Evolutionary conservation across 2,888 invertebrate genomes (phyloP), one percentile per base, ranked within the genome.

Genomic region (Latheticus oryzae): DNA sequence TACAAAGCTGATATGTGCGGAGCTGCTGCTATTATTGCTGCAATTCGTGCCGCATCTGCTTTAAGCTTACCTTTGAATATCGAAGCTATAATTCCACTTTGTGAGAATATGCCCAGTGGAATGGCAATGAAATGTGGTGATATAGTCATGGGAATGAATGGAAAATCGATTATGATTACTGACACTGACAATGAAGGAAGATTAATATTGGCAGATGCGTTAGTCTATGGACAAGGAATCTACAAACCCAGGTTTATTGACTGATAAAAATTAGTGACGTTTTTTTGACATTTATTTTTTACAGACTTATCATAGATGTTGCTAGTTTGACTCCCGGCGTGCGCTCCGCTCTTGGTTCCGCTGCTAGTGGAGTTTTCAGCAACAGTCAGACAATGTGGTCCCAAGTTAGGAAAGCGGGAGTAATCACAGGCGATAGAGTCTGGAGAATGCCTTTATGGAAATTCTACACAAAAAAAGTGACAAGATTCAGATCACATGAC

Each of bases 301-400:
- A n/a, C n/a, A n/a, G 81, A 24, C 78, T 87, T 11, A 82, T 90
- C 21, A 74, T 91, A 11, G 89, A 90, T 69, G 83, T 90, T 62
- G 89, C 88, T 13, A 89, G 89, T 17, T 79, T 90, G 40, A 89
- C 89, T 21, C 84, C 81, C 11, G 85, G 78, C 9, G 79, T 83
- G 26, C 72, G 76, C 35, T 77, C 81, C 12, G 83, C 84, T 5
- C 69, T 85, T 16, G 85, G 85, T 1, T 76, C 79, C 3, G 80
- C 78, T 2, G 83, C 83, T 1, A 74, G 81, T 28, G 86, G 83
- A 3, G 84, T 82, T 4, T 86, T 81, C 70, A 79, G 81, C 40
- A 85, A 82, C 67, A 81, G 82, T 4, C 78, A 79, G 42, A 71
- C 74, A 1, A 73, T 83, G 71, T 85, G 82, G 82, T 75, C 82